Percentiles rank a stretch among this genome's conserved stretches.
Evolutionary conservation across 2,113 vertebrate species (phyloP).

Genomic region (Collichthys lucidus): DNA sequence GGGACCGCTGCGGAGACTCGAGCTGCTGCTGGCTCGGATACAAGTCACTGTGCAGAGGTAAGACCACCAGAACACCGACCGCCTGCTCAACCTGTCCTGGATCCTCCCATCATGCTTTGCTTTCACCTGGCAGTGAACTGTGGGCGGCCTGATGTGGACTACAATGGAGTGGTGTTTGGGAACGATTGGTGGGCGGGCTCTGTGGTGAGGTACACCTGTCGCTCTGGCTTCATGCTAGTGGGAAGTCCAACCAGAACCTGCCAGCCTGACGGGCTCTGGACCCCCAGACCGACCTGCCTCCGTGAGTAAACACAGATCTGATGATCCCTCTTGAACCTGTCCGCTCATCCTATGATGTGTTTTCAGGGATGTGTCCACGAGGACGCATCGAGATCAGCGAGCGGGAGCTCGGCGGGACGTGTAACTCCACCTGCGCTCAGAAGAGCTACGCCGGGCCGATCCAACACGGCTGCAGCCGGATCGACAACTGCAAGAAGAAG

Average conservation of each 20-base stretch:
- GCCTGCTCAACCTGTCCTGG: too few relatives aligned
- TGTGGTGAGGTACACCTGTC: constrained; percentile 86
- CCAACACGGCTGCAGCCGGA: constrained; percentile 80
- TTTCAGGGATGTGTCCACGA: constrained; percentile 84
- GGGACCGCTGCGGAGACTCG: constrained; percentile 86
- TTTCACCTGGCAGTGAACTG: constrained; percentile 84
- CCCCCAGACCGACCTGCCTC: constrained; percentile 83
- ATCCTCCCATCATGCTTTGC: neutral
- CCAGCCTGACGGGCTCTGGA: constrained; percentile 85
- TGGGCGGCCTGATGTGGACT: constrained; percentile 85
- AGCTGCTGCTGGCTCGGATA: constrained; percentile 89
- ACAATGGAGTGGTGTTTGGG: constrained; percentile 80
- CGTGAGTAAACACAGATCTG: constrained; percentile 78
- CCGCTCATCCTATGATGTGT: neutral
- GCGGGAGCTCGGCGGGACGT: constrained; percentile 80
- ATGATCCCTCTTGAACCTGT: neutral
- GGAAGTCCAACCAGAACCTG: constrained; percentile 84
- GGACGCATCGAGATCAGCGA: constrained; percentile 84
- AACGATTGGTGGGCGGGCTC: constrained; percentile 91
- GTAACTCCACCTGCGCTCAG: constrained; percentile 83
- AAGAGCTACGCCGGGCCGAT: constrained; percentile 78
- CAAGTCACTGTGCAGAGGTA: constrained; percentile 89
- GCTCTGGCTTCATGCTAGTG: constrained; percentile 85
- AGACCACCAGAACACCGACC: neutral
- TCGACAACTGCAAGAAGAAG: constrained; percentile 86